Conservation (phyloP, 1,140 invertebrate species). For the Phortica variegata region DNA sequence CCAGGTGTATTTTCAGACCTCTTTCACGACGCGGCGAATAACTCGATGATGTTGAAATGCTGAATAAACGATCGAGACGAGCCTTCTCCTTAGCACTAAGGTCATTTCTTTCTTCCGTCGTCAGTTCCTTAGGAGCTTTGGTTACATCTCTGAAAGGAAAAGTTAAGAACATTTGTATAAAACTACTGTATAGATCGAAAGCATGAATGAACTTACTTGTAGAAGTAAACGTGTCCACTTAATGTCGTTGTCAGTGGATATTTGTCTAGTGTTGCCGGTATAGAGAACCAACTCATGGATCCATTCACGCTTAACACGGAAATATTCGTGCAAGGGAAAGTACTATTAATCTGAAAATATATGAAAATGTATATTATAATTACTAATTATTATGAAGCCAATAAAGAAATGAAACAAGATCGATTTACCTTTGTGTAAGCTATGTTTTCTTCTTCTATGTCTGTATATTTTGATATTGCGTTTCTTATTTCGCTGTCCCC, state of each 20-base stretch:
- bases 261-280: conserved; percentile 33
- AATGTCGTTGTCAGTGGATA: conserved; percentile 37
- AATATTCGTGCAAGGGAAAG: conserved; percentile 52
- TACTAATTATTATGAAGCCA: not conserved
- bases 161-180: not conserved
- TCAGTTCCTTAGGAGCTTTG: conserved; percentile 61
- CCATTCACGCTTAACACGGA: conserved; percentile 45
- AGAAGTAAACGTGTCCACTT: conserved; percentile 47
- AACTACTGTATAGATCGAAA: conserved; percentile 1
- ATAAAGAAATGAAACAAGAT: not conserved
- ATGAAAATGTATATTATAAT: not conserved
- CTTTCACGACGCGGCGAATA: conserved; percentile 66
- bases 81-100: conserved; percentile 64
- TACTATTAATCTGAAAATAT: conserved; percentile 37
- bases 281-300: conserved; percentile 35
- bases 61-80: conserved; percentile 54
- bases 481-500: conserved; percentile 54
- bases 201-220: conserved; percentile 30
- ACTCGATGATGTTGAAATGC: conserved; percentile 49
- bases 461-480: conserved; percentile 64
- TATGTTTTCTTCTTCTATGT: conserved; percentile 65
- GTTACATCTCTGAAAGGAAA: conserved; percentile 64
- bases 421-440: conserved; percentile 64
- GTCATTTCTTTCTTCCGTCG: conserved; percentile 65
- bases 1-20: conserved; percentile 74